Percentiles rank a stretch among this genome's conserved stretches.
Conservation (phyloP, 2,113 vertebrate species). For the Marmota flaviventris region DNA sequence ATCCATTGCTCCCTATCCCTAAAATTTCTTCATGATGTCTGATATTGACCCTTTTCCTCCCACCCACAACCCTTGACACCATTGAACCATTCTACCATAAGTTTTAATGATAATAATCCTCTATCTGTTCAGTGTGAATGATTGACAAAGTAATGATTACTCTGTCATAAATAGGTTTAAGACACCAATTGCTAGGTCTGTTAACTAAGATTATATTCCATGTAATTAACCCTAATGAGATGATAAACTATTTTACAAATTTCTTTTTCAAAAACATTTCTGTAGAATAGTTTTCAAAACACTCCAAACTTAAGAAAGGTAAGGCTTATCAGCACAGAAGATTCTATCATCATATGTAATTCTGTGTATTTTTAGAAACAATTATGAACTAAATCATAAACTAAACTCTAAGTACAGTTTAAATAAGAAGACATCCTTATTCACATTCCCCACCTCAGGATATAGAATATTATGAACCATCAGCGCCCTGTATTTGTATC, state of each 20-base stretch:
- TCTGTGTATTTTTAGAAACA: slow-evolving; percentile 5
- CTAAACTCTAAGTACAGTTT: background rate
- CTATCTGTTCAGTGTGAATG: slow-evolving; percentile 40
- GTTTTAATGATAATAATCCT: slow-evolving; percentile 27
- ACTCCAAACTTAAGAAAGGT: background rate
- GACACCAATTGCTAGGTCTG: background rate
- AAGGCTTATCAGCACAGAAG: background rate
- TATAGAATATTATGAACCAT: background rate
- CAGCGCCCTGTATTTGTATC: background rate
- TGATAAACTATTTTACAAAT: background rate
- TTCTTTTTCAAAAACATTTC: slow-evolving; percentile 19
- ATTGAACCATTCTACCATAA: background rate
- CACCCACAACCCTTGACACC: background rate
- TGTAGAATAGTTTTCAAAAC: slow-evolving; percentile 10
- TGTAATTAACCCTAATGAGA: slow-evolving; percentile 45
- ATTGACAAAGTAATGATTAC: slow-evolving; percentile 29
- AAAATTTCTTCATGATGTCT: background rate
- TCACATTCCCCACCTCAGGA: background rate
- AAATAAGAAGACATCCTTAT: background rate
- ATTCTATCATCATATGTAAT: background rate
- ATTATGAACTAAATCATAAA: background rate
- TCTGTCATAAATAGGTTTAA: slow-evolving; percentile 28
- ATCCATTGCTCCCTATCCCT: too few relatives aligned
- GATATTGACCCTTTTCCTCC: background rate
- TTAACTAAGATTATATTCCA: slow-evolving; percentile 5